Evolutionary conservation across 2,113 vertebrate genomes (phyloP).

Genomic region (Leucosticte australis): DNA sequence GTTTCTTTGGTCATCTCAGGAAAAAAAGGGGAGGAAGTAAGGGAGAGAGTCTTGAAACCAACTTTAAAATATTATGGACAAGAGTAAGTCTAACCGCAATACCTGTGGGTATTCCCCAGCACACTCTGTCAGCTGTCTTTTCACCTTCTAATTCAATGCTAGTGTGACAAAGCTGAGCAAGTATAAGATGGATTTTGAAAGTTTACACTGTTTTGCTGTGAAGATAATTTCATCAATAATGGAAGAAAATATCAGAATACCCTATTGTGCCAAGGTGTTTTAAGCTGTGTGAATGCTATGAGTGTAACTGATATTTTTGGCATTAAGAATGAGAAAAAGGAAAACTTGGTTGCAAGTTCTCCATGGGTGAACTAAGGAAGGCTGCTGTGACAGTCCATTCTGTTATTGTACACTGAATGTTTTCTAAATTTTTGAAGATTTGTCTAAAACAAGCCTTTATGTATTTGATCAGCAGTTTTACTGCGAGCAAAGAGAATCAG

Average conservation of each 20-base stretch:
- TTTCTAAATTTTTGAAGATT: background rate
- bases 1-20: background rate
- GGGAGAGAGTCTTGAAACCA: background rate
- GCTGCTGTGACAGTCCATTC: background rate
- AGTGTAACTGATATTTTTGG: background rate
- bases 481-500: background rate
- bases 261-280: background rate
- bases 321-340: background rate
- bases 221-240: constrained; percentile 8
- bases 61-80: background rate
- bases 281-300: background rate
- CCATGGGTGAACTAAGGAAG: background rate
- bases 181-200: background rate
- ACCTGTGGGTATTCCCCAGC: background rate
- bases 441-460: background rate
- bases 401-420: background rate
- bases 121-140: background rate
- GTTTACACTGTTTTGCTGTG: background rate
- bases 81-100: background rate
- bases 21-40: background rate
- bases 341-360: background rate
- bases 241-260: background rate
- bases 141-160: background rate
- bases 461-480: background rate
- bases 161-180: background rate